These are phyloP conservation scores for Steinernema khuongi DNA, from an alignment of 1,140 invertebrate species.

Conservation along the genomic window DNA sequence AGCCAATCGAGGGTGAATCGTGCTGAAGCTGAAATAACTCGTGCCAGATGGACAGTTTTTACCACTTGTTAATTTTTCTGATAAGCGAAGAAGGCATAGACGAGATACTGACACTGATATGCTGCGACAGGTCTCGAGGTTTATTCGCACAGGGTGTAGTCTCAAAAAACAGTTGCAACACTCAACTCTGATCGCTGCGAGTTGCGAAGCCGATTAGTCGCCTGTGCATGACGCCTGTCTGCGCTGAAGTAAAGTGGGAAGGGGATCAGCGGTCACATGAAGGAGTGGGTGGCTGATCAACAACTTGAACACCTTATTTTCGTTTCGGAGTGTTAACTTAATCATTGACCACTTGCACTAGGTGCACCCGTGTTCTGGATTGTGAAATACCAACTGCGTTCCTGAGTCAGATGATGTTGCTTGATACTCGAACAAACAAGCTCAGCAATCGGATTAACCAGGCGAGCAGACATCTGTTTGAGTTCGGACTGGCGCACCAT, in stretches of 20 bases:
- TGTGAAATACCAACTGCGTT: neutral
- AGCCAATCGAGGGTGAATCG: neutral
- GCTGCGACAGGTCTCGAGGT: neutral
- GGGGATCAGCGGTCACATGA: no score
- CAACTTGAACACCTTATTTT: neutral
- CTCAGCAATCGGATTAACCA: neutral
- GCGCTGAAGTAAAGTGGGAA: no score
- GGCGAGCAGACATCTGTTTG: neutral
- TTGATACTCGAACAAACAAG: neutral
- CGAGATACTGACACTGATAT: neutral
- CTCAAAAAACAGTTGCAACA: neutral
- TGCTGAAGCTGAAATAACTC: neutral
- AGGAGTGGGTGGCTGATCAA: neutral
- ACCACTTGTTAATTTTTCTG: neutral
- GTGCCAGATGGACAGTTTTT: neutral
- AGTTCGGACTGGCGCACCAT: neutral
- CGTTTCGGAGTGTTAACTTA: neutral
- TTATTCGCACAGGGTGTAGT: neutral
- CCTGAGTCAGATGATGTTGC: conserved; percentile 9
- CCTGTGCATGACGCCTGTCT: no score
- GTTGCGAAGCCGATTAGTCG: conserved; percentile 2
- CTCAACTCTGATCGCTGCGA: neutral
- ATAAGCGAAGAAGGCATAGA: neutral
- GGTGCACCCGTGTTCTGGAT: neutral
- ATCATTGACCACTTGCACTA: neutral